A percentile compares a stretch with the other conserved stretches of the same genome.
These are phyloP conservation scores for Protonemura montana DNA, from an alignment of 2,888 invertebrate species.

Conservation along the genomic window DNA sequence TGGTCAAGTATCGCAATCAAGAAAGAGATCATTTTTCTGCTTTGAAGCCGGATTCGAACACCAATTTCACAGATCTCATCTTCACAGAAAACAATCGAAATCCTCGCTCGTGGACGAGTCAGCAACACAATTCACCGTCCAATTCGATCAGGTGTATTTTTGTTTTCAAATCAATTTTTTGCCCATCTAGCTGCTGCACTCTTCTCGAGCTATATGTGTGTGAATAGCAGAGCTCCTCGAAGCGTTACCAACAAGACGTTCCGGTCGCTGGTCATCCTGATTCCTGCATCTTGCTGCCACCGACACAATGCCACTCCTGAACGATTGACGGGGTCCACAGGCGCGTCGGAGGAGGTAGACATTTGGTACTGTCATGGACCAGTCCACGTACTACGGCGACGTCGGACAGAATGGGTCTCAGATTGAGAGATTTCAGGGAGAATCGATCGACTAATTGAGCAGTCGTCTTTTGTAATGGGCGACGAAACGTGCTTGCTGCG, in stretches of 20 bases:
- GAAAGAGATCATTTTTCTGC: neutral
- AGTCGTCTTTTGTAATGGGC: conserved; percentile 5
- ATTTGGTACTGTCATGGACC: too few species aligned
- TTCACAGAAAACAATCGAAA: neutral
- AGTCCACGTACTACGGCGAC: too few species aligned
- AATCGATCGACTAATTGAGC: neutral
- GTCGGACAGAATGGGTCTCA: neutral
- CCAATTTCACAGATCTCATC: conserved; percentile 4
- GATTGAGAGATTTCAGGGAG: neutral
- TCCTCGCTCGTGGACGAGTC: neutral
- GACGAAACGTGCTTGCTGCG: neutral
- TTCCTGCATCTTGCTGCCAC: neutral
- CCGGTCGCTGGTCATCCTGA: neutral
- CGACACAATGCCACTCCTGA: neutral
- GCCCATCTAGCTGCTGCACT: neutral
- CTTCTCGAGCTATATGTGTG: neutral
- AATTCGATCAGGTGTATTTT: neutral
- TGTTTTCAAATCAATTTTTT: neutral
- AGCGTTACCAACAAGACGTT: neutral
- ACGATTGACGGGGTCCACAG: neutral
- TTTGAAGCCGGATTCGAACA: neutral
- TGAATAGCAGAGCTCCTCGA: neutral
- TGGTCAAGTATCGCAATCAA: neutral
- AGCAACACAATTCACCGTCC: neutral
- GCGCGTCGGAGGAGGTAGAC: too few species aligned